These are phyloP conservation scores for Empis stercorea DNA, from an alignment of 2,888 invertebrate species.

Conservation along the genomic window DNA sequence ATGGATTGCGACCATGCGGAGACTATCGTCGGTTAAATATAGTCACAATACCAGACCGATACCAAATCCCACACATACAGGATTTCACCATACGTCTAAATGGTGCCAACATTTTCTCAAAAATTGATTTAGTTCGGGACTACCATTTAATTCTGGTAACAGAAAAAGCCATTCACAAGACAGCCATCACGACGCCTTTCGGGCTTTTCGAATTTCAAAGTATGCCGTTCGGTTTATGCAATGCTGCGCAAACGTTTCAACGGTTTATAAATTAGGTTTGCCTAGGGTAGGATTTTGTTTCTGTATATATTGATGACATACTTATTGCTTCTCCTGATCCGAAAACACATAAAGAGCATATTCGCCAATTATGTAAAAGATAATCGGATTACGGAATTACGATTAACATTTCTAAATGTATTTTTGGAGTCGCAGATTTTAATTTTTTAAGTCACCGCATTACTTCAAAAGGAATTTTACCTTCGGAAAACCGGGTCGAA, in stretches of 20 bases:
- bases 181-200: conserved; percentile 2
- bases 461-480: not conserved
- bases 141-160: conserved; percentile 2
- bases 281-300: not conserved
- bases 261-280: conserved; percentile 1
- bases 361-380: not conserved
- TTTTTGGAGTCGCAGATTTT: not conserved
- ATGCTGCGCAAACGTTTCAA: conserved; percentile 5
- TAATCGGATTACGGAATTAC: not conserved
- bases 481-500: conserved; percentile 3
- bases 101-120: conserved; percentile 1
- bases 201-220: conserved; percentile 1
- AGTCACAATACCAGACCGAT: not conserved
- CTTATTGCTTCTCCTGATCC: not conserved
- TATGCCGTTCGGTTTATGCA: conserved; percentile 5
- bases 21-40: conserved; percentile 1
- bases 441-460: conserved; percentile 3
- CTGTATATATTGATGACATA: conserved; percentile 5
- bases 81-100: not conserved
- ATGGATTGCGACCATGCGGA: conserved; percentile 2
- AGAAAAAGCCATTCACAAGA: not conserved
- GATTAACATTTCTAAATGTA: conserved; percentile 4
- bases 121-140: conserved; percentile 3
- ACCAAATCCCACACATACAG: conserved; percentile 2
- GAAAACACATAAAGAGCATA: conserved; percentile 2